Conservation (phyloP, 2,888 invertebrate species). For the Cheilosia vulpina region DNA sequence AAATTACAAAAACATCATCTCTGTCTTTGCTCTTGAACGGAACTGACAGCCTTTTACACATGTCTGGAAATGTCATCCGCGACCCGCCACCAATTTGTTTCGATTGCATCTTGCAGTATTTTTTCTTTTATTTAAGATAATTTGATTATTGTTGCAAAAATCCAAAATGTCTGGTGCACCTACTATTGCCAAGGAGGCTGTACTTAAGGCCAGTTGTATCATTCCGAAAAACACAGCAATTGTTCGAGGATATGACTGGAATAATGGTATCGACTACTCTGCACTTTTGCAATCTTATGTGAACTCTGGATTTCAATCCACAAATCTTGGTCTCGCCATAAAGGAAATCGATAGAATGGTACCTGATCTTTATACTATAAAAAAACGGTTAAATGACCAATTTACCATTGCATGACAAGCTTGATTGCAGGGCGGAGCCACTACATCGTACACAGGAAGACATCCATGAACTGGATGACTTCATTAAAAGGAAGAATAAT, state of each 20-base stretch:
- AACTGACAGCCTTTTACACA: background rate
- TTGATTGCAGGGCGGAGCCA: conserved; percentile 89
- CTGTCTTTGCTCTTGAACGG: background rate
- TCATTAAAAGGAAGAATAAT: conserved; percentile 89
- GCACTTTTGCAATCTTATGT: conserved; percentile 91
- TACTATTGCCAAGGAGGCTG: conserved; percentile 88
- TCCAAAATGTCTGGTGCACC: conserved; percentile 79
- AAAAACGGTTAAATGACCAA: background rate
- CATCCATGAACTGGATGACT: conserved; percentile 90
- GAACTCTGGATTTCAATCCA: conserved; percentile 98
- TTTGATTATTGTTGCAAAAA: background rate
- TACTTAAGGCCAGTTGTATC: conserved; percentile 88
- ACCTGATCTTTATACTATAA: conserved; percentile 72
- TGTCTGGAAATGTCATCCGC: background rate
- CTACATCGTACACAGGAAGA: conserved; percentile 88
- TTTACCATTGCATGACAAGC: conserved; percentile 80
- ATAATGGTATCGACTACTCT: conserved; percentile 93
- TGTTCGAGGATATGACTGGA: conserved; percentile 96
- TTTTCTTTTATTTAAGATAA: background rate
- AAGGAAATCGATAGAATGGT: conserved; percentile 96
- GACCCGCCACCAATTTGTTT: conserved; percentile 30
- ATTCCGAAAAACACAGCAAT: conserved; percentile 87
- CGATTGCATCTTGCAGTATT: background rate
- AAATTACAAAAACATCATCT: too few species aligned
- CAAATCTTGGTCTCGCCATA: conserved; percentile 95